Base-by-base conservation (phyloP, 92 coral and sea anemone genomes). In the Paragorgia papillata region DNA sequence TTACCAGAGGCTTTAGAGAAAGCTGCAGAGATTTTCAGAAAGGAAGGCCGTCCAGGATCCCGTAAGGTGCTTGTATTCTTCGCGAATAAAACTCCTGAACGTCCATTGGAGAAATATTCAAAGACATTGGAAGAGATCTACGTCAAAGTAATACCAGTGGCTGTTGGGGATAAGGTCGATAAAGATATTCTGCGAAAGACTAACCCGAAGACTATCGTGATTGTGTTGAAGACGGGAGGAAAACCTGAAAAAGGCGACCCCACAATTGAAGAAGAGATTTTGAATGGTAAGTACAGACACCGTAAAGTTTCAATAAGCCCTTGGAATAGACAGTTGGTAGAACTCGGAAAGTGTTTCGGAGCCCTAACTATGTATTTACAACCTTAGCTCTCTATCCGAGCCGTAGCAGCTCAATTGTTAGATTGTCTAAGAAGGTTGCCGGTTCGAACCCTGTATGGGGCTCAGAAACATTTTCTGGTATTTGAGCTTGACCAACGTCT, bases 141-240 rank as follows among this genome's bases (percentile, higher is more conserved):
- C 55, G 87, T 90, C 20, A 88, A 85, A 51, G 85, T 90, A 61
- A 77, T 90, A 18, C 87, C 92, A 18, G 97, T 90, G 41, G 92
- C 87, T 66, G 88, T 88, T 62, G 97, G 97, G 41, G 56, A 86
- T 67, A 84, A 84, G 34, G 80, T 82, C 35, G 88, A 85, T 48
- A 68, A 71, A 21, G 76, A 31, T 24, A 85, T 80, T 31, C 66
- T 88, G 60, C 87, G 84, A 31, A 56, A 73, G 48, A 79, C 84
- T 62, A 75, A 87, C 1, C 89, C 97, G 12, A 89, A 71, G 50
- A 73, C 68, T 13, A 79, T 82, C 39, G 79, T 79, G 6, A 62
- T 85, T 30, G 77, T 28, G 37, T 82, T 74, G 57, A 51, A 43
- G 37, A 71, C 82, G 14, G 84, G 58, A 8, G 84, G 82, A 33